Conservation (phyloP, 2,888 invertebrate species). For the Barypeithes pellucidus region DNA sequence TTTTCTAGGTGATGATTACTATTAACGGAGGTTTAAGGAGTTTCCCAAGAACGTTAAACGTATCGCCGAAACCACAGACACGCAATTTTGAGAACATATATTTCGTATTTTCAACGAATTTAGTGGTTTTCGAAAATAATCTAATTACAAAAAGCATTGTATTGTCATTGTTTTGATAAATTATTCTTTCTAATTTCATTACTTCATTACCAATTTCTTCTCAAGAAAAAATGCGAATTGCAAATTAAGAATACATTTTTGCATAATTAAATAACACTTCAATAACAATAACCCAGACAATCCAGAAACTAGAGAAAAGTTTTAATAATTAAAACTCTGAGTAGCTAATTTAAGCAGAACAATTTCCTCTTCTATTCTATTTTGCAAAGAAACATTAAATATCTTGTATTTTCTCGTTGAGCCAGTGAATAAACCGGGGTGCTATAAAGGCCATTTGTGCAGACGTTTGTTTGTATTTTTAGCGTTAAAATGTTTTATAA, state of each 20-base stretch:
- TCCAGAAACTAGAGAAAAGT: conserved; percentile 19
- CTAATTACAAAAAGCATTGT: too few species aligned
- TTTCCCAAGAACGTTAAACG: too few species aligned
- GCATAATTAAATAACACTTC: conserved; percentile 8
- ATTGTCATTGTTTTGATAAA: too few species aligned
- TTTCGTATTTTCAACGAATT: too few species aligned
- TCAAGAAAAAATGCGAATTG: not conserved
- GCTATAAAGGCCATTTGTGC: conserved; percentile 44
- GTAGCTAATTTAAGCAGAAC: conserved; percentile 34
- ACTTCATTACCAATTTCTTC: too few species aligned
- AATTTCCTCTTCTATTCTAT: conserved; percentile 29
- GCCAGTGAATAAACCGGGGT: conserved; percentile 34
- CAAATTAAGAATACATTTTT: conserved; percentile 10
- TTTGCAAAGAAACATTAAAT: conserved; percentile 35
- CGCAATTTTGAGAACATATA: too few species aligned
- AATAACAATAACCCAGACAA: conserved; percentile 6
- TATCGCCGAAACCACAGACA: too few species aligned
- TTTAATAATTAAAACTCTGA: conserved; percentile 17
- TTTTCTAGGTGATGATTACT: too few species aligned
- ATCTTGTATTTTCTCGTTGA: conserved; percentile 21
- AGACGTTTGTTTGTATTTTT: conserved; percentile 41
- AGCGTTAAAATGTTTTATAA: conserved; percentile 32
- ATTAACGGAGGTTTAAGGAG: too few species aligned
- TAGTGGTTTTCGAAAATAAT: too few species aligned
- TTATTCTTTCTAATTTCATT: too few species aligned